Conservation (phyloP, 2,113 vertebrate species). For the Clarias macrocephalus region DNA sequence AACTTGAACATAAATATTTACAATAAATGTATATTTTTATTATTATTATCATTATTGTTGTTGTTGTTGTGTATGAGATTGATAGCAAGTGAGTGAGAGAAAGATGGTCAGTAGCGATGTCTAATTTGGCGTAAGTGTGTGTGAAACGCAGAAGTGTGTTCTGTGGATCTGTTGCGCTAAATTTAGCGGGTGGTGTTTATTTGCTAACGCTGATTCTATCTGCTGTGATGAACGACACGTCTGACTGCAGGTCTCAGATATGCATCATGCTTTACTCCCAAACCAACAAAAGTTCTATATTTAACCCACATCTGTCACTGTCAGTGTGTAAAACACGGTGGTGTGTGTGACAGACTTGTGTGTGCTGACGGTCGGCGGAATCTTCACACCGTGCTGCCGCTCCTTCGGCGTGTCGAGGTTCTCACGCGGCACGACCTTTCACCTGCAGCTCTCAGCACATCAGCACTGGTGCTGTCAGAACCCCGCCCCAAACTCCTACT, state of each 20-base stretch:
- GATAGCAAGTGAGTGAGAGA: not conserved
- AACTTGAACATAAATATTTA: not conserved
- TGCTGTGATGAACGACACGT: not conserved
- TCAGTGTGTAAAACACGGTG: conserved; percentile 13
- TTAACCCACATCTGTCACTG: conserved; percentile 39
- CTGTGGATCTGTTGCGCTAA: not conserved
- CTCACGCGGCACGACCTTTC: not conserved
- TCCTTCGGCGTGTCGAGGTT: not conserved
- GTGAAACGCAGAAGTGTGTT: not conserved
- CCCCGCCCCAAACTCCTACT: not conserved
- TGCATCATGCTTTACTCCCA: conserved; percentile 8
- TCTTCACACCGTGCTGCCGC: not conserved
- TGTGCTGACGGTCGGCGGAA: not conserved
- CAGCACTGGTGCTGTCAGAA: not conserved
- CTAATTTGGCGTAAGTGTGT: not conserved
- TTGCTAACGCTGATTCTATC: conserved; percentile 4
- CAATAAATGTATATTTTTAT: not conserved
- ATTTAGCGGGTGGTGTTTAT: not conserved
- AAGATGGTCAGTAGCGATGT: not conserved
- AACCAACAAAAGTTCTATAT: conserved; percentile 17
- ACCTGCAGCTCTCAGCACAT: not conserved
- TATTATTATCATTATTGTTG: not conserved
- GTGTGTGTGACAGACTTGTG: not conserved
- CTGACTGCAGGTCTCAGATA: not conserved
- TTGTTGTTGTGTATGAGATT: not conserved